A percentile compares a stretch with the other conserved stretches of the same genome.
phyloP scores from a whole-genome alignment of 2,888 invertebrate species.

The Chouioia cunea region DNA sequence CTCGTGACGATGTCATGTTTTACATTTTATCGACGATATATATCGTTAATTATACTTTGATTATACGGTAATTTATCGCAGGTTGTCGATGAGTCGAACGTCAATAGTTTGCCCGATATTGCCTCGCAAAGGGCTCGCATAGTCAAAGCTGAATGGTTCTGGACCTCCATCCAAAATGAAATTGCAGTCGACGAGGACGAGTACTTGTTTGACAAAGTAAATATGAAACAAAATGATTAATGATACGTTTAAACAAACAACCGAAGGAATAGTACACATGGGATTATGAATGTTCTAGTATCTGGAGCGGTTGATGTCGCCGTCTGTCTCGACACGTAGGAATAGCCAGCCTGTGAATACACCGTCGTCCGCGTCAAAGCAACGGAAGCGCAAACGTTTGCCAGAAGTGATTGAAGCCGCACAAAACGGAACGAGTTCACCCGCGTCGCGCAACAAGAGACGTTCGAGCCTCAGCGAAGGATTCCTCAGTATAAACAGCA shows the following conservation, averaged over 20 bases:
- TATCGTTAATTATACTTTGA: background rate
- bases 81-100: conserved; percentile 88
- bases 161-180: conserved; percentile 97
- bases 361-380: conserved; percentile 70
- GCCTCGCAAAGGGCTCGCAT: conserved; percentile 78
- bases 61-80: conserved; percentile 62
- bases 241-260: background rate
- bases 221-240: conserved; percentile 63
- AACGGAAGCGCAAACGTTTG: conserved; percentile 87
- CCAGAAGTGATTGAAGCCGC: conserved; percentile 67
- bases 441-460: conserved; percentile 78
- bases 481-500: conserved; percentile 86
- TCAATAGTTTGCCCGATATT: conserved; percentile 79
- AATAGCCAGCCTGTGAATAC: conserved; percentile 68
- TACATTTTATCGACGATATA: background rate
- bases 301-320: conserved; percentile 70
- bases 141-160: conserved; percentile 97
- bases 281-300: conserved; percentile 60
- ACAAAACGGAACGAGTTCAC: conserved; percentile 68
- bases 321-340: conserved; percentile 55
- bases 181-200: conserved; percentile 92
- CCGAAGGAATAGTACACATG: no score
- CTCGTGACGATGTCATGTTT: background rate
- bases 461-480: conserved; percentile 90
- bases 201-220: conserved; percentile 88